These are phyloP conservation scores for Crocuta crocuta DNA, from an alignment of 2,113 vertebrate genomes.

Conservation along the genomic window DNA sequence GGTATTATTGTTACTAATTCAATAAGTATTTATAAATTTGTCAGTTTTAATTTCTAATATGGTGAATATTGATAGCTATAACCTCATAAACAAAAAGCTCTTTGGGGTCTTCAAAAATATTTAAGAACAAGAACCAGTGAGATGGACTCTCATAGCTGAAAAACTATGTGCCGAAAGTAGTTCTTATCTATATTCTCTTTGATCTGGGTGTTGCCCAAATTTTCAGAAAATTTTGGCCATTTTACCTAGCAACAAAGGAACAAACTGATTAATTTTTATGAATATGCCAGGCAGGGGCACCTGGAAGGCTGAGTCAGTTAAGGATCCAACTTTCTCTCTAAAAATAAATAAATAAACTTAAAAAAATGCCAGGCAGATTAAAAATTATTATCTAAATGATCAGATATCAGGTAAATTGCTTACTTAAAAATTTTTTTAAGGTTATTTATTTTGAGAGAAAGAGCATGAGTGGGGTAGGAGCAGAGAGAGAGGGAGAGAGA, in stretches of 20 bases:
- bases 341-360: too few relatives aligned
- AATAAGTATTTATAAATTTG: not conserved
- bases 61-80: not conserved
- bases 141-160: not conserved
- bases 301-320: too few relatives aligned
- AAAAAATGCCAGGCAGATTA: not conserved
- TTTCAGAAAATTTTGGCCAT: not conserved
- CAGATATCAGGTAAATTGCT: not conserved
- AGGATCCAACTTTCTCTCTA: too few relatives aligned
- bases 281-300: not conserved
- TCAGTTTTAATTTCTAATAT: slow-evolving; percentile 9
- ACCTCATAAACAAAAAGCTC: not conserved
- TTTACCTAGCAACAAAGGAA: not conserved
- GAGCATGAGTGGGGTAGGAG: too few relatives aligned
- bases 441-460: too few relatives aligned
- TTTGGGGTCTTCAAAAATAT: not conserved
- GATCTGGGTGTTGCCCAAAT: not conserved
- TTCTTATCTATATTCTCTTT: not conserved
- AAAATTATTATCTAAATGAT: not conserved
- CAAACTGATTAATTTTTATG: not conserved
- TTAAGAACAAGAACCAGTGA: not conserved
- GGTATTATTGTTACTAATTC: not conserved
- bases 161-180: not conserved
- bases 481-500: too few relatives aligned
- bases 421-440: not conserved